phyloP scores from a whole-genome alignment of 1,140 invertebrate species.

The Sogatella furcifera region DNA sequence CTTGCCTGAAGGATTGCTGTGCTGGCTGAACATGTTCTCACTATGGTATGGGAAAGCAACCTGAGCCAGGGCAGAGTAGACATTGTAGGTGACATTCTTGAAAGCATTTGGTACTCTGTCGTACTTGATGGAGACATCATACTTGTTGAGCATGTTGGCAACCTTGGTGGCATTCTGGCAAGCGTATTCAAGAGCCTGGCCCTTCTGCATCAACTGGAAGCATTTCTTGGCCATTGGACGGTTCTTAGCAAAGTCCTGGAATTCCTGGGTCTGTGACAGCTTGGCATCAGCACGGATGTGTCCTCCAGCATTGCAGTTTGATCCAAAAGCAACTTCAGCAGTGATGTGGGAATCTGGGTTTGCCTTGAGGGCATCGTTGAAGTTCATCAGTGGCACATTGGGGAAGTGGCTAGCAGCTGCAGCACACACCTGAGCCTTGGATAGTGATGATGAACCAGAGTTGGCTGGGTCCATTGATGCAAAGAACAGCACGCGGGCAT shows the following conservation, averaged over 20 bases:
- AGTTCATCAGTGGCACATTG: conserved; percentile 37
- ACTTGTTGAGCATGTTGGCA: conserved; percentile 37
- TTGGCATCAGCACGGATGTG: conserved; percentile 32
- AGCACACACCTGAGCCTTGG: conserved; percentile 5
- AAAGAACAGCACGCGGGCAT: conserved; percentile 35
- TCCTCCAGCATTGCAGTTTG: conserved; percentile 23
- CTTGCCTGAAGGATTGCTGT: conserved; percentile 31
- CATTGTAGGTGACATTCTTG: conserved; percentile 23
- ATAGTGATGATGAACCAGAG: background rate
- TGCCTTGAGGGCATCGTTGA: conserved; percentile 37
- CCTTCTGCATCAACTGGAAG: conserved; percentile 36
- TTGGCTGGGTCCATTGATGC: conserved; percentile 29
- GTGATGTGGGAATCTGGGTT: conserved; percentile 36
- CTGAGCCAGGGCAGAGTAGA: conserved; percentile 15
- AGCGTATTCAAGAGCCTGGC: conserved; percentile 38
- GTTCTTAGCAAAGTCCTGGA: conserved; percentile 35
- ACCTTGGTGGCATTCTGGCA: conserved; percentile 40
- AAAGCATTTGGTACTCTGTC: conserved; percentile 14
- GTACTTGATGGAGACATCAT: conserved; percentile 17
- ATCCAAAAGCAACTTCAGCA: conserved; percentile 37
- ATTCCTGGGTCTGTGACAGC: conserved; percentile 36
- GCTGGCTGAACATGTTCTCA: conserved; percentile 20
- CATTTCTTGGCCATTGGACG: conserved; percentile 35
- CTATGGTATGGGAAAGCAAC: conserved; percentile 16
- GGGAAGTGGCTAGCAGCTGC: conserved; percentile 30